phyloP scores from a whole-genome alignment of 2,113 vertebrate genomes.

The Macrotis lagotis region DNA sequence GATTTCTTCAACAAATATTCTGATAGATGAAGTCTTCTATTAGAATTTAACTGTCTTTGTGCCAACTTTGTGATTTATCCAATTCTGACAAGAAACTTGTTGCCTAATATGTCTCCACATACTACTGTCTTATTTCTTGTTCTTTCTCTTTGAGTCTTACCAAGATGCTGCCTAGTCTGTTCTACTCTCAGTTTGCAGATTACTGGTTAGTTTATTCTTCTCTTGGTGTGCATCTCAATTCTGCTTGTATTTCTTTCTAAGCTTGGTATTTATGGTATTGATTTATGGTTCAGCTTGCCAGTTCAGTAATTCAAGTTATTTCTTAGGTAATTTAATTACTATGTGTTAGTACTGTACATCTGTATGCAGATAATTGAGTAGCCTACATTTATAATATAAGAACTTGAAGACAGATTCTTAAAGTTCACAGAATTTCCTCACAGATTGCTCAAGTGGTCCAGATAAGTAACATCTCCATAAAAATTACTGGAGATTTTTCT shows the following conservation, averaged over 20 bases:
- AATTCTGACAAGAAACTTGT: not conserved
- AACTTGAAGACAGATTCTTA: not conserved
- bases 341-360: not conserved
- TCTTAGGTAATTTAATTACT: not conserved
- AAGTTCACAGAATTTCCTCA: not conserved
- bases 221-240: not conserved
- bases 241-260: not conserved
- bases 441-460: not conserved
- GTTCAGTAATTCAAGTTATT: not conserved
- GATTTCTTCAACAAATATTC: not conserved
- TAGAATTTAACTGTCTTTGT: not conserved
- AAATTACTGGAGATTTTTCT: not conserved
- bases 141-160: not conserved
- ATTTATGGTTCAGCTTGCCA: not conserved
- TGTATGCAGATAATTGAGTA: not conserved
- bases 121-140: not conserved
- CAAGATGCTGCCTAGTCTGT: not conserved
- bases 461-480: not conserved
- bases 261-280: not conserved
- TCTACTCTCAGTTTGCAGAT: not conserved
- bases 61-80: not conserved
- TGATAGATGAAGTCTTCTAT: not conserved
- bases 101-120: not conserved
- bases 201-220: not conserved
- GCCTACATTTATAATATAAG: not conserved